Evolutionary conservation across 2,888 invertebrate species (phyloP).

Genomic region (Rhingia rostrata): DNA sequence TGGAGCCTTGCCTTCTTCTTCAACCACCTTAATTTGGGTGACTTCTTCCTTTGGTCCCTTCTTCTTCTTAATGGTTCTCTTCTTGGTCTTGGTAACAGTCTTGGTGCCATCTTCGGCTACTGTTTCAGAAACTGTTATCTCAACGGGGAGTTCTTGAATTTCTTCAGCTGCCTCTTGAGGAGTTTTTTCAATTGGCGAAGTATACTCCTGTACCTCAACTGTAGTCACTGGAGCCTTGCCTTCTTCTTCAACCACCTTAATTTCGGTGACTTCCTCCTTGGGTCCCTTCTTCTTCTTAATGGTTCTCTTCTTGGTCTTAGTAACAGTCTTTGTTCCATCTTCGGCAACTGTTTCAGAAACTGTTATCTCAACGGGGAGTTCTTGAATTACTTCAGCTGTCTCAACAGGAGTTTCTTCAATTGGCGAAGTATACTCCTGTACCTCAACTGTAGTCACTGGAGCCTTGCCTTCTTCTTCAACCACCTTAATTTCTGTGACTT

Average conservation of each 20-base stretch:
- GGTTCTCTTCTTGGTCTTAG: constrained; percentile 78
- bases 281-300: constrained; percentile 66
- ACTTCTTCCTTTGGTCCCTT: constrained; percentile 76
- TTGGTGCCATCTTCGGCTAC: constrained; percentile 77
- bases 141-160: constrained; percentile 79
- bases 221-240: constrained; percentile 79
- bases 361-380: constrained; percentile 79
- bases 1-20: constrained; percentile 80
- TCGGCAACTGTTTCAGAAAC: constrained; percentile 79
- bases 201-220: constrained; percentile 76
- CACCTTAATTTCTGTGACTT: constrained; percentile 82
- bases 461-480: constrained; percentile 81
- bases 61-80: constrained; percentile 71
- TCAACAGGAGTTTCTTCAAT: constrained; percentile 77
- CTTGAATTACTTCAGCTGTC: constrained; percentile 73
- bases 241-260: constrained; percentile 79
- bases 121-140: constrained; percentile 77
- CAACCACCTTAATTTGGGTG: constrained; percentile 78
- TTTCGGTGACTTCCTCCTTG: constrained; percentile 78
- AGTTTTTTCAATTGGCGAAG: constrained; percentile 76
- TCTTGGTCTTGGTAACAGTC: constrained; percentile 79
- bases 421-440: constrained; percentile 60
- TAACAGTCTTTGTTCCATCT: constrained; percentile 78
- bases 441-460: constrained; percentile 78
- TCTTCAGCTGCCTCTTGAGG: constrained; percentile 73